Conservation (phyloP, 2,113 vertebrate species). For the Toxostoma redivivum region DNA sequence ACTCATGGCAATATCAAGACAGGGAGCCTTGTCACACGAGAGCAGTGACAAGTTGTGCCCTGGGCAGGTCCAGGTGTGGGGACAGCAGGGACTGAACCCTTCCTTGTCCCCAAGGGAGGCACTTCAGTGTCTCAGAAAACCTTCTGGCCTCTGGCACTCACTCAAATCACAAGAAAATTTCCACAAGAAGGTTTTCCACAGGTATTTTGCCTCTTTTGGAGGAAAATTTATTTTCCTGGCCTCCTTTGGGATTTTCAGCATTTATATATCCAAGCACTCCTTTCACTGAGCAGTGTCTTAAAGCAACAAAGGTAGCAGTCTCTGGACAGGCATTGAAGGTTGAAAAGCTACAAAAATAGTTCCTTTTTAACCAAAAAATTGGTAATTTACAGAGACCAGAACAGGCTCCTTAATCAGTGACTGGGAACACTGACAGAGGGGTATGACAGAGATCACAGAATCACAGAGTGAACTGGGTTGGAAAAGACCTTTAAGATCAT, state of each 20-base stretch:
- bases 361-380: background rate
- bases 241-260: background rate
- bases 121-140: background rate
- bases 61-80: background rate
- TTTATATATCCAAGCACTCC: accelerated
- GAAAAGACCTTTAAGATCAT: too few species aligned
- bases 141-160: background rate
- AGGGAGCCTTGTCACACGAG: background rate
- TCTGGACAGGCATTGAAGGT: background rate
- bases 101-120: accelerated
- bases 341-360: background rate
- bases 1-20: accelerated
- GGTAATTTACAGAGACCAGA: background rate
- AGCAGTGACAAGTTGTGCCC: accelerated
- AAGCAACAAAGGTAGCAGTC: background rate
- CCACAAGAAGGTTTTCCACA: background rate
- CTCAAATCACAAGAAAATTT: background rate
- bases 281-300: too few species aligned
- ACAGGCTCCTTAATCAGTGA: background rate
- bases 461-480: background rate
- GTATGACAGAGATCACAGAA: background rate
- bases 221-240: background rate
- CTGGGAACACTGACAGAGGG: too few species aligned
- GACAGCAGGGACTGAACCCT: background rate
- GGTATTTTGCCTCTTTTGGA: too few species aligned